Evolutionary conservation across 2,888 invertebrate genomes (phyloP), one percentile per base, ranked within the genome.

Genomic region (Ophonus ardosiacus): DNA sequence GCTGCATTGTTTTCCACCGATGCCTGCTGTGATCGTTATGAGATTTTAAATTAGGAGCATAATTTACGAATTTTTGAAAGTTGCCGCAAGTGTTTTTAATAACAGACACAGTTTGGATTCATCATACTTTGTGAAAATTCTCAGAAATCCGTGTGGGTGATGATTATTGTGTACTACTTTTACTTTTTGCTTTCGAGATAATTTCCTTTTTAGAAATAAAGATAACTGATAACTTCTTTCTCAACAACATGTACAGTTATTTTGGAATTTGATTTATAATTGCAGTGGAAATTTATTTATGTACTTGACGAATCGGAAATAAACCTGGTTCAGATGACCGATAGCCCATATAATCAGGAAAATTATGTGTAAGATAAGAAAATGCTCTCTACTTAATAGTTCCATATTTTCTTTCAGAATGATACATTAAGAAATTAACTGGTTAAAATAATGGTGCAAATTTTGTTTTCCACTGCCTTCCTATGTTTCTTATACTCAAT

Each of bases 21-120:
- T 56, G 59, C 81, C 81, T 63, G 81, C 81, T 81, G 81, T 38
- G 81, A 81, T 81, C 43, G 40, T 59, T 81, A 81, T 81, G 79
- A 79, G 79, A 79, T 79, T 79, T 79, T 79, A 56, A 57, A 79
- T 68, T 68, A 68, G 68, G 68, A 68, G 15, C 68, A 68, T 68
- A 68, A 68, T 68, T 68, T 68, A 68, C n/a, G 68, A 68, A 68
- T 68, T 68, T 68, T 38, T 68, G 68, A 68, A 68, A 68, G 68
- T 68, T 38, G 7, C n/a, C 38, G 68, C 68, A 68, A 68, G 38
- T 68, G 68, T 68, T 68, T 38, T 63, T 63, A 63, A 63, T 24
- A 18, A 13, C 21, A 21, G 21, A 63, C 24, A 63, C 18, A 8
- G 21, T 63, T 18, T 0, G 43, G 13, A 51, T 51, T 51, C 43